Conservation (phyloP, 2,797 vertebrate genomes). For the Takifugu rubripes region DNA sequence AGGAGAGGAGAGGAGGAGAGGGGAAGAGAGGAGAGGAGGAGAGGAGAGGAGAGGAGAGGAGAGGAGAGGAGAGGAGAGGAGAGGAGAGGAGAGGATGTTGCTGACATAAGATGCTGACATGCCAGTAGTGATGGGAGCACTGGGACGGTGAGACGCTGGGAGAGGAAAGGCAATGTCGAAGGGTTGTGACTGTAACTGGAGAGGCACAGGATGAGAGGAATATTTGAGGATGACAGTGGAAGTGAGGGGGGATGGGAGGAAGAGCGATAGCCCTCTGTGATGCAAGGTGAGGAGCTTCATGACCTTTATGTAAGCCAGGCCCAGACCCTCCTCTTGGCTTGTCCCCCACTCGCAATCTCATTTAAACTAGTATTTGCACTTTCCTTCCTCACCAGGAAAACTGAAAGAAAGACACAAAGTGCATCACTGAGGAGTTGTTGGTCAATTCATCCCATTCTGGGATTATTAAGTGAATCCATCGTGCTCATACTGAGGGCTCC, state of each 20-base stretch:
- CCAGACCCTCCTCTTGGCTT: conserved; percentile 35
- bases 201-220: conserved; percentile 50
- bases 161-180: conserved; percentile 58
- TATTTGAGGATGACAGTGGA: conserved; percentile 37
- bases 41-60: conserved; percentile 8
- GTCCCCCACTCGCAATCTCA: conserved; percentile 16
- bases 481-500: too few relatives aligned
- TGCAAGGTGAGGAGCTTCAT: conserved; percentile 42
- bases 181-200: conserved; percentile 62
- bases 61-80: neutral
- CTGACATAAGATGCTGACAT: conserved; percentile 52
- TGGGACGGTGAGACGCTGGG: conserved; percentile 20
- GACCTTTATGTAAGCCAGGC: conserved; percentile 61
- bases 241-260: conserved; percentile 13
- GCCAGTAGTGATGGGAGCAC: conserved; percentile 15
- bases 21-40: neutral
- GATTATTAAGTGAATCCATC: too few relatives aligned
- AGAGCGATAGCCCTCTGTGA: conserved; percentile 19
- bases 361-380: too few relatives aligned
- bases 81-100: neutral
- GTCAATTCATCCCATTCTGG: too few relatives aligned
- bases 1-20: neutral
- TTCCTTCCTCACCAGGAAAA: too few relatives aligned
- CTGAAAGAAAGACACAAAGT: too few relatives aligned
- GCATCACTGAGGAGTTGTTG: too few relatives aligned